Percentiles rank a stretch among this genome's conserved stretches.
These are phyloP conservation scores for Sebastes vulpes DNA, from an alignment of 2,797 vertebrate species.

Conservation along the genomic window DNA sequence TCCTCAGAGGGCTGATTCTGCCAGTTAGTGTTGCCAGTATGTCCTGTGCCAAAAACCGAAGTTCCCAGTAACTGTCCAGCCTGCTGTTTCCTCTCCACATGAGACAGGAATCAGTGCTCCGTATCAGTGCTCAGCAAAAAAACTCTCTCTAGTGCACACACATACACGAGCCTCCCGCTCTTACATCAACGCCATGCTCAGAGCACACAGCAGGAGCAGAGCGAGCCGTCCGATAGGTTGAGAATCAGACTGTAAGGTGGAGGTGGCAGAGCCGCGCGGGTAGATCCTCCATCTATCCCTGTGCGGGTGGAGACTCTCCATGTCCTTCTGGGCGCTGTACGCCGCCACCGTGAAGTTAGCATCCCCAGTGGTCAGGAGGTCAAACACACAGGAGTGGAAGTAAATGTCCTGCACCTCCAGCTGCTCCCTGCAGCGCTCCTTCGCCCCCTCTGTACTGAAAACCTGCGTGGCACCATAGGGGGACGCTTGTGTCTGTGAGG, in stretches of 20 bases:
- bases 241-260: conserved; percentile 26
- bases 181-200: conserved; percentile 56
- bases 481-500: conserved; percentile 67
- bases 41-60: conserved; percentile 26
- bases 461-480: conserved; percentile 52
- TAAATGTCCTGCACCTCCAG: conserved; percentile 95
- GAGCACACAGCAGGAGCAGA: conserved; percentile 81
- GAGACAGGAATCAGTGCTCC: conserved; percentile 47
- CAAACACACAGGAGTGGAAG: conserved; percentile 96
- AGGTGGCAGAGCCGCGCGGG: conserved; percentile 76
- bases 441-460: conserved; percentile 90
- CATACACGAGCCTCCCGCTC: conserved; percentile 18
- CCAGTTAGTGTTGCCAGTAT: conserved; percentile 17
- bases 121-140: conserved; percentile 68
- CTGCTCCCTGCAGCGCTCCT: conserved; percentile 90
- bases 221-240: conserved; percentile 39
- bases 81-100: conserved; percentile 26
- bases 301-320: conserved; percentile 93
- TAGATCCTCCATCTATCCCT: conserved; percentile 94
- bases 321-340: conserved; percentile 93
- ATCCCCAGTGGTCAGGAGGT: conserved; percentile 96
- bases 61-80: conserved; percentile 36
- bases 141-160: conserved; percentile 62
- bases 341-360: conserved; percentile 95
- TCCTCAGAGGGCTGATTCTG: conserved; percentile 33